Base-by-base conservation (phyloP, 2,888 invertebrate genomes). In the Limnephilus lunatus region DNA sequence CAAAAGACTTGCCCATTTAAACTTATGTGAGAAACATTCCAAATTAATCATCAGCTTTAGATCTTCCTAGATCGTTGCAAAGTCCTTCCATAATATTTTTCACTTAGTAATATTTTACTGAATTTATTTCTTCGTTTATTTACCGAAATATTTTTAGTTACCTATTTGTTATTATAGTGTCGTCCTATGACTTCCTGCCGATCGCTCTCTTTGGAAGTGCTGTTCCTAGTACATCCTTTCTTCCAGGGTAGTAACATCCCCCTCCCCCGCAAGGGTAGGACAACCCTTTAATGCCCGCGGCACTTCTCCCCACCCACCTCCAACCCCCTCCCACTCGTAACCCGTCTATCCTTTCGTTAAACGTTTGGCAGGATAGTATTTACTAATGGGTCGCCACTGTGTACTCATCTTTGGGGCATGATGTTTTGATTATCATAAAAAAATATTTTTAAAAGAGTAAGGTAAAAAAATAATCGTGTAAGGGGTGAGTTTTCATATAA, bases 271-370 rank as follows among this genome's bases (percentile, higher is more conserved):
- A 39, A 25, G 44, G 86, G 44, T 44, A 14, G 81, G 30, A 81
- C 90, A 90, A 83, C 85, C 90, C 90, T 85, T 86, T 44, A 25
- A 31, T 88, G n/a, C 89, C 92, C 85, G 87, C 39, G 91, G 91
- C 90, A 39, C 80, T 92, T 82, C 81, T 91, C 92, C 91, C 53
- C 85, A 25, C 68, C 68, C 68, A 4, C 19, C 68, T 7, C n/a
- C 53, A 25, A 68, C 25, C 68, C 2, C 25, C n/a, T 9, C 9
- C 68, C 68, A 68, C n/a, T 68, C 68, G 25, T 68, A 68, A n/a
- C 68, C 68, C 68, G 68, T 68, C 89, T 48, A 92, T 89, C 92
- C 91, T 90, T 92, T 92, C 92, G 89, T 81, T 92, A 92, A 92
- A 89, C 92, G 92, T 88, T 92, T 91, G 31, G 85, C 81, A 81